Conservation (phyloP, 2,797 vertebrate genomes). For the Pangasius macronema region DNA sequence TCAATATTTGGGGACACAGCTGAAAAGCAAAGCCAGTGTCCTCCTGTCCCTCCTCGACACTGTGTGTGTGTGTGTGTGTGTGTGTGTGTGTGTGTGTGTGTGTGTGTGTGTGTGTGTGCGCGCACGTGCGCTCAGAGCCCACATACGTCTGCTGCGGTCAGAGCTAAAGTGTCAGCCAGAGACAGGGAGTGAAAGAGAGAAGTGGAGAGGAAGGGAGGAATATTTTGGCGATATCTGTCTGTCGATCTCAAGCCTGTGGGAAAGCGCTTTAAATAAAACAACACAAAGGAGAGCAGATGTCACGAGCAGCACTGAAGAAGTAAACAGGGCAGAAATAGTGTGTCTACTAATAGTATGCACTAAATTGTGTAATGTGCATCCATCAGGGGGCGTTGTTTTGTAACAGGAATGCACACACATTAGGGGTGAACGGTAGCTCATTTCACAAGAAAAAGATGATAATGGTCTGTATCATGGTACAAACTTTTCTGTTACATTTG, state of each 20-base stretch:
- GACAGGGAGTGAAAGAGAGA: constrained; percentile 14
- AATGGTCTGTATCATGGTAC: no score
- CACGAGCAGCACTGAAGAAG: not conserved
- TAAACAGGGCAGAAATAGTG: not conserved
- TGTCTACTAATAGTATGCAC: not conserved
- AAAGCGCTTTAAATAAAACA: constrained; percentile 38
- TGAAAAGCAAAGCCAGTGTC: not conserved
- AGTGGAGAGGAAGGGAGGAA: not conserved
- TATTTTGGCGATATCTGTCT: constrained; percentile 15
- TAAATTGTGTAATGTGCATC: not conserved
- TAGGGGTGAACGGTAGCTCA: not conserved
- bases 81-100: not conserved
- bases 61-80: not conserved
- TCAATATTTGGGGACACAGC: not conserved
- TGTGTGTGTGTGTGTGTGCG: constrained; percentile 1
- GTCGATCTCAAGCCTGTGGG: not conserved
- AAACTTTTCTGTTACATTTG: not conserved
- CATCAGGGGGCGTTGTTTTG: constrained; percentile 17
- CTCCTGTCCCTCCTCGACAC: not conserved
- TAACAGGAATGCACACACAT: not conserved
- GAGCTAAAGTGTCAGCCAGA: constrained; percentile 15
- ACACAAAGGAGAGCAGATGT: not conserved
- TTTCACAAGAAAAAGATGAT: not conserved
- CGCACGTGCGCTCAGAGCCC: not conserved
- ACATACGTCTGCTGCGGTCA: not conserved